A percentile compares a stretch with the other conserved stretches of the same genome.
phyloP scores from a whole-genome alignment of 1,140 invertebrate genomes.

The Philopotamus ludificatus region DNA sequence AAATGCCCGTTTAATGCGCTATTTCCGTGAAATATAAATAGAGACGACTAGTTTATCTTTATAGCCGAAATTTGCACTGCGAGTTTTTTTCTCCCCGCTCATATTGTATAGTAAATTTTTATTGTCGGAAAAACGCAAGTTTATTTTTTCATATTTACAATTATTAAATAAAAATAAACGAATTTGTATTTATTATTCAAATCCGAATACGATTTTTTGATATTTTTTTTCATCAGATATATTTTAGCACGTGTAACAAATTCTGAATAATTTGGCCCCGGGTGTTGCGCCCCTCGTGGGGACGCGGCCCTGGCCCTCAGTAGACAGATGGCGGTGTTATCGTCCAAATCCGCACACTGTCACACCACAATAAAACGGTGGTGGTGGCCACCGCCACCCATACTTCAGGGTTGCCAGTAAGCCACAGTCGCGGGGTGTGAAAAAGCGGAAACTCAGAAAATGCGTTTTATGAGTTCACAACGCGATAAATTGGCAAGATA shows the following conservation, averaged over 20 bases:
- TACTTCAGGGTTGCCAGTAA: not conserved
- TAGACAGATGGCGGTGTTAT: not conserved
- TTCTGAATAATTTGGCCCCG: too few relatives aligned
- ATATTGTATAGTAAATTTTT: not conserved
- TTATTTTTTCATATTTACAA: not conserved
- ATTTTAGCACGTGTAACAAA: too few relatives aligned
- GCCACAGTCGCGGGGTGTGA: not conserved
- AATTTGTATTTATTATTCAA: too few relatives aligned
- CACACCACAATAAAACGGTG: not conserved
- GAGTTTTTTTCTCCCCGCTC: too few relatives aligned
- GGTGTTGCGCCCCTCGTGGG: too few relatives aligned
- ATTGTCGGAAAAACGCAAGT: not conserved
- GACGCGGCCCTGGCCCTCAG: not conserved
- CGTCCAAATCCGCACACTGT: not conserved
- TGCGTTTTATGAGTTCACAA: not conserved
- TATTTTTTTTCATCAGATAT: too few relatives aligned
- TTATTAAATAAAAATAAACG: too few relatives aligned
- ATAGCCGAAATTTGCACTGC: not conserved
- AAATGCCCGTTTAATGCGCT: conserved; percentile 15
- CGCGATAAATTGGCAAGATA: not conserved
- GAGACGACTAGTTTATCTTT: conserved; percentile 13
- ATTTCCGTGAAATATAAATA: conserved; percentile 15
- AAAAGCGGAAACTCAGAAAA: not conserved
- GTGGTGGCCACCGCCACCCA: not conserved
- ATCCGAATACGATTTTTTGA: too few relatives aligned